Conservation (phyloP, 2,888 invertebrate species). For the Lasioglossum pauxillum region DNA sequence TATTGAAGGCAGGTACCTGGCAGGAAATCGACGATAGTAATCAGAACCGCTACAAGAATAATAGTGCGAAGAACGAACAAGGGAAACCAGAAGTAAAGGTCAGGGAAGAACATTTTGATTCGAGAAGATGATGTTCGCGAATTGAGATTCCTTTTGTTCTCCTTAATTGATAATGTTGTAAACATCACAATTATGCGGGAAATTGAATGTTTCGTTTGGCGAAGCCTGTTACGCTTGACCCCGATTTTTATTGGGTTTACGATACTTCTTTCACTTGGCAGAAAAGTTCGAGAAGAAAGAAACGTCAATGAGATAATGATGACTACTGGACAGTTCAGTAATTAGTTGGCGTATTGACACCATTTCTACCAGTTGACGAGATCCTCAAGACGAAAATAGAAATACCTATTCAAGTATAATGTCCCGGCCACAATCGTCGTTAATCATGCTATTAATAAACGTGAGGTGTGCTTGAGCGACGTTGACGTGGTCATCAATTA, state of each 20-base stretch:
- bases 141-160: neutral
- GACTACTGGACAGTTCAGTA: neutral
- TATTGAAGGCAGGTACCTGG: neutral
- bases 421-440: neutral
- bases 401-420: neutral
- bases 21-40: slow-evolving; percentile 21
- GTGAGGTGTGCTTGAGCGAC: neutral
- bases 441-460: neutral
- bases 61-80: neutral
- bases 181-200: neutral
- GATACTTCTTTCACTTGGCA: too few species aligned
- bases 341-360: slow-evolving; percentile 28
- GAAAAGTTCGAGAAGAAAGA: neutral
- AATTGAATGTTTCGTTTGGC: neutral
- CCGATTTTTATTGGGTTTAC: slow-evolving; percentile 10
- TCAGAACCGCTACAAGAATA: slow-evolving; percentile 24
- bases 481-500: neutral
- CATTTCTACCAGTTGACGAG: slow-evolving; percentile 24
- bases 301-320: neutral
- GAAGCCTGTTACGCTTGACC: neutral
- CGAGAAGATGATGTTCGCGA: neutral
- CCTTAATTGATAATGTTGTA: slow-evolving; percentile 18
- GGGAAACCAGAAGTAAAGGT: slow-evolving; percentile 28
- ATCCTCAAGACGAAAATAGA: neutral
- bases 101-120: slow-evolving; percentile 19